Conservation (phyloP, 2,797 vertebrate species). For the Sebastes paucispinis region DNA sequence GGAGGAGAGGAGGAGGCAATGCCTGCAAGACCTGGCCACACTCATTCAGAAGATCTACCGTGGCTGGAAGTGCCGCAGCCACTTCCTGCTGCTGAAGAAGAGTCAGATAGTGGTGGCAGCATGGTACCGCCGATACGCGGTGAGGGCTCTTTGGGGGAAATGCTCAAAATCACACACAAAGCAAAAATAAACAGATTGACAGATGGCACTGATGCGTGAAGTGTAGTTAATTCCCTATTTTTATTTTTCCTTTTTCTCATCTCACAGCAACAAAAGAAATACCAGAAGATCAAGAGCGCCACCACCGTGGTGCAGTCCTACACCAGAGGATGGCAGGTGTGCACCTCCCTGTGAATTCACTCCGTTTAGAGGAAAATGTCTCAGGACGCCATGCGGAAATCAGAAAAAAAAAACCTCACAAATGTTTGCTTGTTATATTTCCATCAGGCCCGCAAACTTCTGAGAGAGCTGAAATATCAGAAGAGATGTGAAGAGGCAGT, state of each 20-base stretch:
- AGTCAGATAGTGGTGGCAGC: conserved; percentile 93
- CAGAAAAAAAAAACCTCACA: background rate
- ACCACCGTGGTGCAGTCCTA: conserved; percentile 93
- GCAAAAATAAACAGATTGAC: background rate
- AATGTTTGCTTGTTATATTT: conserved; percentile 9
- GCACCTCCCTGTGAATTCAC: background rate
- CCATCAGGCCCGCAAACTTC: conserved; percentile 89
- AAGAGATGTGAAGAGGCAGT: conserved; percentile 92
- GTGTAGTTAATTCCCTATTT: conserved; percentile 19
- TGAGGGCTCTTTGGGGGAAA: conserved; percentile 77
- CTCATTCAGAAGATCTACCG: conserved; percentile 98
- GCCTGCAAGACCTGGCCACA: conserved; percentile 91
- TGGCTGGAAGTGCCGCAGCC: conserved; percentile 93
- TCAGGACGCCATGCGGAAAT: background rate
- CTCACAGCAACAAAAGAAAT: conserved; percentile 93
- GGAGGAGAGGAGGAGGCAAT: conserved; percentile 91
- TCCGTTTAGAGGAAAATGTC: background rate
- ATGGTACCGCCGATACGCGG: conserved; percentile 92
- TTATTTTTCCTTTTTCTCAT: conserved; percentile 15
- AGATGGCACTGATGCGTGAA: background rate
- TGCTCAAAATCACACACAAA: background rate
- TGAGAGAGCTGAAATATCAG: conserved; percentile 93
- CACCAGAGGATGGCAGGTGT: conserved; percentile 96
- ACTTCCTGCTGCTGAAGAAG: conserved; percentile 91
- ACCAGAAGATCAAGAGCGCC: conserved; percentile 89